Conservation (phyloP, 2,113 vertebrate genomes). For the Circaetus gallicus region DNA sequence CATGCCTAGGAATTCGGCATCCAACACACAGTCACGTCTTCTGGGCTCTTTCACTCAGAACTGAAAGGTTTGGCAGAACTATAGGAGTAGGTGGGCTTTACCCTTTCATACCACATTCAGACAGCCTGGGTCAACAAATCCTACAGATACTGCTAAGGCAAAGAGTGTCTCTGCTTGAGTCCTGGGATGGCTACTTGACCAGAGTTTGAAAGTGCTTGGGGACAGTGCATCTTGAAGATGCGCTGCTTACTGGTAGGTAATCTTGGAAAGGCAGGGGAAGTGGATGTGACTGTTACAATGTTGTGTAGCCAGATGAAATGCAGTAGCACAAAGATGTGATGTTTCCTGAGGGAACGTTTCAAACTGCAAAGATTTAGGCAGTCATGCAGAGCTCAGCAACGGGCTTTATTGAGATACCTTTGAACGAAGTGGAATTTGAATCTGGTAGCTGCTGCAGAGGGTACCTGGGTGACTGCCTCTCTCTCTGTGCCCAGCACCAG, state of each 20-base stretch:
- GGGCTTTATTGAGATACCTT: not conserved
- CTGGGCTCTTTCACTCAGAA: not conserved
- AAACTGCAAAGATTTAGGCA: not conserved
- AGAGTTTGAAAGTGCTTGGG: not conserved
- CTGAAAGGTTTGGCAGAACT: not conserved
- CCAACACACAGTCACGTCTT: not conserved
- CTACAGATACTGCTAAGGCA: not conserved
- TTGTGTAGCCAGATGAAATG: too few species aligned
- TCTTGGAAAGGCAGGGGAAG: not conserved
- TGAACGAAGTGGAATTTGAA: not conserved
- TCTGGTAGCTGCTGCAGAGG: not conserved
- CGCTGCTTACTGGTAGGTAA: not conserved
- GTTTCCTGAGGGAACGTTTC: not conserved
- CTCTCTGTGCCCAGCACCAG: not conserved
- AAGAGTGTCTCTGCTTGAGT: not conserved
- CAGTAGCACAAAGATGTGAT: not conserved
- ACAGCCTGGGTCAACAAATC: not conserved
- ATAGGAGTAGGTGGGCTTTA: not conserved
- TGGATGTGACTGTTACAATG: not conserved
- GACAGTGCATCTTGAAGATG: not conserved
- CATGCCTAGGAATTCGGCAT: not conserved
- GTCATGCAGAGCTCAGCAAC: not conserved
- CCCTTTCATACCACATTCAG: rapidly evolving
- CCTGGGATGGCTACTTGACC: not conserved
- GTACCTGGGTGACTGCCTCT: not conserved